Percentiles rank a stretch among this genome's conserved stretches.
These are phyloP conservation scores for Drosophila seclusa DNA, from an alignment of 2,888 invertebrate genomes.

Conservation along the genomic window DNA sequence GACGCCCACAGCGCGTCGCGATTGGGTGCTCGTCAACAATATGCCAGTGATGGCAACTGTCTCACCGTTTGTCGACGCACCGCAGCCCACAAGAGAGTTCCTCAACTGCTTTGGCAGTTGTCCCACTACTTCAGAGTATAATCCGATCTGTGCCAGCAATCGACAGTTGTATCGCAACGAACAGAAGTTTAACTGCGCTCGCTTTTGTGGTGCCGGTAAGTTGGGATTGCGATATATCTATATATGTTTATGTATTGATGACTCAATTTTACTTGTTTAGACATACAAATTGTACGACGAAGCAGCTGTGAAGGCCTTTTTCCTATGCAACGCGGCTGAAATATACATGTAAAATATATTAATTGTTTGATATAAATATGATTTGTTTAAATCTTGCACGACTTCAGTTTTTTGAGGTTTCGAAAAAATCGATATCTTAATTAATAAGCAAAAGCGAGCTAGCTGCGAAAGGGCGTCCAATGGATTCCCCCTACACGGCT, in stretches of 20 bases:
- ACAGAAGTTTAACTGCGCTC: conserved; percentile 83
- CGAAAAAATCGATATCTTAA: neutral
- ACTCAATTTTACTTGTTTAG: conserved; percentile 56
- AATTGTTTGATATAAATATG: conserved; percentile 14
- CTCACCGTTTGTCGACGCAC: conserved; percentile 60
- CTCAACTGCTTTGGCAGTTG: conserved; percentile 79
- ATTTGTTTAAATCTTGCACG: conserved; percentile 6
- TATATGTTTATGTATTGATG: neutral
- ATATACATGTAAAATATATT: conserved; percentile 3
- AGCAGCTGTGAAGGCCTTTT: conserved; percentile 82
- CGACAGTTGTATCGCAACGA: conserved; percentile 79
- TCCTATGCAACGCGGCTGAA: conserved; percentile 77
- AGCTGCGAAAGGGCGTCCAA: too few species aligned
- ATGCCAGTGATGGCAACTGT: conserved; percentile 58
- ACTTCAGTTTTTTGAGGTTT: conserved; percentile 20
- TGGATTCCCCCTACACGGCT: neutral
- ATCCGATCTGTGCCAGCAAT: conserved; percentile 84
- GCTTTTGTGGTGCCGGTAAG: conserved; percentile 83
- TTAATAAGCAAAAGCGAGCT: neutral
- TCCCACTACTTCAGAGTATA: conserved; percentile 83
- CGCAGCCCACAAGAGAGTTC: conserved; percentile 65
- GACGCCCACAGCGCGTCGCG: conserved; percentile 10
- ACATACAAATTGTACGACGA: conserved; percentile 80
- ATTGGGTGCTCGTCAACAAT: conserved; percentile 78
- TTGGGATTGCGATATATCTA: conserved; percentile 1